Conservation (phyloP, 2,113 vertebrate genomes). For the human (Homo sapiens) region GRCh38 chr4:14583501-14584000, state of each 20-base stretch:
- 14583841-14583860: rapidly evolving
- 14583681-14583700: background rate
- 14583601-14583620: background rate
- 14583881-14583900: rapidly evolving
- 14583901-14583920: background rate
- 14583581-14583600: background rate
- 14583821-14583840: background rate
- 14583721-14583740: background rate
- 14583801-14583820: rapidly evolving
- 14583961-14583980: background rate
- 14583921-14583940: background rate
- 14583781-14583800: background rate
- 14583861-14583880: rapidly evolving
- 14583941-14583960: background rate
- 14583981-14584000: background rate
- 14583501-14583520: background rate
- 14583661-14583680: rapidly evolving
- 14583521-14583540: background rate
- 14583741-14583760: background rate
- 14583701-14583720: background rate
- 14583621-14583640: rapidly evolving
- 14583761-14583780: background rate
- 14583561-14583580: background rate
- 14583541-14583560: background rate
- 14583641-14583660: background rate